These are phyloP conservation scores for Scylla paramamosain DNA, from an alignment of 1,140 invertebrate genomes.

Conservation along the genomic window DNA sequence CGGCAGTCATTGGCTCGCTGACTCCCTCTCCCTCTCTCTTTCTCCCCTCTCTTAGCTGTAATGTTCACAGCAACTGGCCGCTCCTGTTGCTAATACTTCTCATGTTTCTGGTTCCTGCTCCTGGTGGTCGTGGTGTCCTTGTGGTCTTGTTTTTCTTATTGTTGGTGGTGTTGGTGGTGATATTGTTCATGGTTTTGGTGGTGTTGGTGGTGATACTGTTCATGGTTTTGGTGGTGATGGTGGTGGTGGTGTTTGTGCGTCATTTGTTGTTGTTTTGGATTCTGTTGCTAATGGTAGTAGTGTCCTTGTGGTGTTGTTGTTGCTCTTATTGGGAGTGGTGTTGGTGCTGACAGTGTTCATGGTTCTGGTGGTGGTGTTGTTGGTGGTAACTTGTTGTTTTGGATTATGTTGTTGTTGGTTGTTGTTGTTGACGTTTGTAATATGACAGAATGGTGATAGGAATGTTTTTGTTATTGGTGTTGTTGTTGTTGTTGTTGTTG, in stretches of 20 bases:
- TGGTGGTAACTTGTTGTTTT: too few species aligned
- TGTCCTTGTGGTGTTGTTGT: background rate
- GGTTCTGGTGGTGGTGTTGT: background rate
- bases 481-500: background rate
- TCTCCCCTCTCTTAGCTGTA: background rate
- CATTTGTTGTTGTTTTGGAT: too few species aligned
- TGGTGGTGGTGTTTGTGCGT: too few species aligned
- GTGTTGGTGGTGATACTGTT: too few species aligned
- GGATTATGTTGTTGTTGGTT: background rate
- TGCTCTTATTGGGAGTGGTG: background rate
- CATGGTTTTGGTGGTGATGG: too few species aligned
- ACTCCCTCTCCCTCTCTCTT: background rate
- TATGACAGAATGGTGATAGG: background rate
- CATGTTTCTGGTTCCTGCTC: background rate
- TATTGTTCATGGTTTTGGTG: background rate
- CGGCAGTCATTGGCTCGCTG: too few species aligned
- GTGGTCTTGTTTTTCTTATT: background rate
- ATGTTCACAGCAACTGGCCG: background rate
- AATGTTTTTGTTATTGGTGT: background rate
- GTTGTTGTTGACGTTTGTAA: background rate
- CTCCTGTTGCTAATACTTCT: background rate
- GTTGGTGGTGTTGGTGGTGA: background rate
- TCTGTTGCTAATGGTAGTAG: too few species aligned
- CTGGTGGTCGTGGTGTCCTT: background rate
- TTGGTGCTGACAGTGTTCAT: background rate